Conservation (phyloP, 1,140 invertebrate genomes). For the Caenorhabditis elegans region WBcel235 BX284605.5:12448001-12448500, state of each 20-base stretch:
- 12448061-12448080: no score
- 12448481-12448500: no score
- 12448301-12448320: neutral
- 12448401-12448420: slow-evolving; percentile 33
- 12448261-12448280: slow-evolving; percentile 60
- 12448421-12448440: neutral
- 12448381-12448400: slow-evolving; percentile 59
- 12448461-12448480: neutral
- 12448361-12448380: slow-evolving; percentile 55
- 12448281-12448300: slow-evolving; percentile 39
- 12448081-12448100: no score
- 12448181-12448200: no score
- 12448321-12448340: slow-evolving; percentile 48
- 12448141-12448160: no score
- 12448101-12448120: no score
- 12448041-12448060: no score
- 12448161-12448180: no score
- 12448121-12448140: no score
- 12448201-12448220: neutral
- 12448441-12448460: neutral
- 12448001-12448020: no score
- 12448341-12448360: slow-evolving; percentile 66
- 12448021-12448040: no score
- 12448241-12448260: slow-evolving; percentile 59
- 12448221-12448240: slow-evolving; percentile 65